Percentiles rank a stretch among this genome's conserved stretches.
Evolutionary conservation across 1,140 invertebrate genomes (phyloP).

Genomic region (Centruroides sculpturatus): DNA sequence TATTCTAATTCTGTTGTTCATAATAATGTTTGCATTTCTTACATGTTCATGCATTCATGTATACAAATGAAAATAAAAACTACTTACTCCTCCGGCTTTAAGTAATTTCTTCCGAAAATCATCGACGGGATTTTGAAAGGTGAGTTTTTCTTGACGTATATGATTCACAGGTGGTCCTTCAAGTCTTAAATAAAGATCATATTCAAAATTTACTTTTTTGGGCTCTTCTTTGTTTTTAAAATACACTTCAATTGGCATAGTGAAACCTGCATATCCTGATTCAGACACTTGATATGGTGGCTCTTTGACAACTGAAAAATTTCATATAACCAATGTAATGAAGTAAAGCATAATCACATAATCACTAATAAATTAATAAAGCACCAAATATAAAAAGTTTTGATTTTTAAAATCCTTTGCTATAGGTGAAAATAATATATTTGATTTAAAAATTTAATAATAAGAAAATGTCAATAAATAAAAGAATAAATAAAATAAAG

Average conservation of each 20-base stretch:
- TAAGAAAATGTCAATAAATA: no score
- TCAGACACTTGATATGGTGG: conserved; percentile 83
- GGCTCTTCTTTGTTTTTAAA: conserved; percentile 83
- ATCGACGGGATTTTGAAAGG: conserved; percentile 67
- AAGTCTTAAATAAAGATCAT: conserved; percentile 68
- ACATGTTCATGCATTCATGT: no score
- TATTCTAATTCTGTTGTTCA: no score
- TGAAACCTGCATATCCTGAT: conserved; percentile 88
- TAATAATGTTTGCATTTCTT: no score
- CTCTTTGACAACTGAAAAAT: conserved; percentile 55
- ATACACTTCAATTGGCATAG: conserved; percentile 75
- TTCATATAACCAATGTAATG: no score
- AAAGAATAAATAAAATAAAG: no score
- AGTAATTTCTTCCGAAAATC: conserved; percentile 76
- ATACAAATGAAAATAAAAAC: neutral
- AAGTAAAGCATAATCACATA: no score
- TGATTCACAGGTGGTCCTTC: conserved; percentile 50
- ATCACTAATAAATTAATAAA: neutral
- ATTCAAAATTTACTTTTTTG: conserved; percentile 67
- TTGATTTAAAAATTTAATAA: neutral
- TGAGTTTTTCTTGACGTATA: conserved; percentile 52
- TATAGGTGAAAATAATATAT: no score
- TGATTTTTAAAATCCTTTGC: no score
- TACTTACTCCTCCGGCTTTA: conserved; percentile 63
- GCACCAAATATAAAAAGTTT: neutral